phyloP scores from a whole-genome alignment of 2,797 vertebrate species.

The Toxotes lorentzi region DNA sequence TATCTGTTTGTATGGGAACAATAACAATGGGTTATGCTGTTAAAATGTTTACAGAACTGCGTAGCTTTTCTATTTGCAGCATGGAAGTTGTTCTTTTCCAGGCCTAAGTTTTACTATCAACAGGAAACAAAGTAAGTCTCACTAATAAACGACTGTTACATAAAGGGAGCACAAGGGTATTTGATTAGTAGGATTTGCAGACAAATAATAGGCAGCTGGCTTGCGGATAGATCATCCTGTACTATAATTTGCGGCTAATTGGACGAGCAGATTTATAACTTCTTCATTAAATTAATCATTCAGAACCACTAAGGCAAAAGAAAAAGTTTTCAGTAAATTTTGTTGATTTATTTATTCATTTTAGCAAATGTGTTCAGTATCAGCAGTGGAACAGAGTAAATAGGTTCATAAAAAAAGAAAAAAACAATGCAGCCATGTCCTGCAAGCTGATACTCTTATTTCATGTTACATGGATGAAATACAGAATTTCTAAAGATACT shows the following conservation, averaged over 20 bases:
- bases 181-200: neutral
- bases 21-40: neutral
- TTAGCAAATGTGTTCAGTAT: conserved; percentile 1
- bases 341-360: neutral
- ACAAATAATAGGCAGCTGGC: neutral
- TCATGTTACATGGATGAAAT: neutral
- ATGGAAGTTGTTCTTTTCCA: neutral
- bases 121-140: neutral
- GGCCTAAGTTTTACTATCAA: neutral
- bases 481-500: neutral
- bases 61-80: neutral
- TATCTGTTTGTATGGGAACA: conserved; percentile 54
- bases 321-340: neutral
- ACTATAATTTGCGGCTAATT: neutral
- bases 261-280: neutral
- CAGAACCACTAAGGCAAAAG: neutral
- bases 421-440: neutral
- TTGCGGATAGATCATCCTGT: neutral
- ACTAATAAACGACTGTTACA: neutral
- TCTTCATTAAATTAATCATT: conserved; percentile 2
- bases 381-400: neutral
- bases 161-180: neutral
- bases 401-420: neutral
- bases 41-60: neutral
- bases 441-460: neutral